Base-by-base conservation (phyloP, 2,888 invertebrate genomes). In the Temnothorax unifasciatus region DNA sequence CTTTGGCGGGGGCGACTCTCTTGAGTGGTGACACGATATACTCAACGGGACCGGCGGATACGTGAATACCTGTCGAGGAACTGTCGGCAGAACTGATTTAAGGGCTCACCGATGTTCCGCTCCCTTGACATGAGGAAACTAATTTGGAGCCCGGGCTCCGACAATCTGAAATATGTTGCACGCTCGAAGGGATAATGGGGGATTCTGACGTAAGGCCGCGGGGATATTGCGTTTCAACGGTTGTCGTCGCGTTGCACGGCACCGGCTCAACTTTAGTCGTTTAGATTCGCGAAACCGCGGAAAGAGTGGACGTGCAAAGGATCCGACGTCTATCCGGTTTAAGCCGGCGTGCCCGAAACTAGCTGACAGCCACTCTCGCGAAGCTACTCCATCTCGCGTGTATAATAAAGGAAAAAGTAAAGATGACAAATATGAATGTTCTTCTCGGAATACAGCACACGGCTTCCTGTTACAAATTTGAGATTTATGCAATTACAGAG, bases 161-260 rank as follows among this genome's bases (percentile, higher is more conserved):
- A 79, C 85, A 79, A 83, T 75, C 75, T 83, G 83, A 86, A 85
- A 85, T 83, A 86, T 86, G 81, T 81, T 79, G 64, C 69, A 59
- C 61, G 64, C 57, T 41, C 76, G 75, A 83, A 83, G 82, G 83
- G 79, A 75, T 86, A 86, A 85, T 75, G 59, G 83, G 75, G 75
- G 66, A 59, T 82, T 74, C 47, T 74, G 74, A 61, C 29, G 50
- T 85, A 83, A 83, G 73, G 79, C 50, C 18, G 52, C 66, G 57
- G 50, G 34, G 84, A 68, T 84, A 82, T 84, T 75, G 59, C 59
- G 82, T 82, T 84, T 82, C 79, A 81, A 59, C 73, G 59, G 34
- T 59, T 81, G 79, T 81, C 79, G 38, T 73, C 79, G 47, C 34
- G 57, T 73, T 18, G 69, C 71, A n/a, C 68, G 11, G 18, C 13